Base-by-base conservation (phyloP, 2,113 vertebrate species). In the Furnarius figulus region DNA sequence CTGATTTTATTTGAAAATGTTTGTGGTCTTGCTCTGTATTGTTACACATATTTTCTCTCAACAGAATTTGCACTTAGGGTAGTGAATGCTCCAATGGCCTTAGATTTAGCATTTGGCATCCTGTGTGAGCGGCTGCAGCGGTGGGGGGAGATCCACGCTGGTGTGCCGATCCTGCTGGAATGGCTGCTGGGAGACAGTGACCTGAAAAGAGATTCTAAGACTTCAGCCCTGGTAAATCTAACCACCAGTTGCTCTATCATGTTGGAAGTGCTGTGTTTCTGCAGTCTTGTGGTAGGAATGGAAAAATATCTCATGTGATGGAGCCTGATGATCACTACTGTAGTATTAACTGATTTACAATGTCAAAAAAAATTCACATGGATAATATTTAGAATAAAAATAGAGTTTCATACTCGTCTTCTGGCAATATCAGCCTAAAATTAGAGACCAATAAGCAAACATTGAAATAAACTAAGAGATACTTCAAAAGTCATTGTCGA, bases 161-260 rank as follows among this genome's bases (percentile, higher is more conserved):
- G 98, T 9, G 73, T 98, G 50, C 95, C 92, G 0, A 40, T 98
- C 70, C 96, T 99, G 78, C 96, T 98, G 24, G 97, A 98, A 52
- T 99, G 99, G 99, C 98, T 99, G 90, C 93, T 99, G 96, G 99
- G 98, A 93, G 98, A 98, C 3, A 86, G 96, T 0, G 91, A 98
- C 21, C 61, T 18, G 18, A n/a, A 93, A 21, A 58, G 47, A 21
- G 91, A 52, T 28, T 23, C 42, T 3, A 97, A 98, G 86, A 73
- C 89, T 31, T n/a, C 73, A 20, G 71, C 81, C 22, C 62, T 52
- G 97, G 98, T 98, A 98, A 97, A 89, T 68, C 47, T 49, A 53
- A 77, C 47, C 66, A 50, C 28, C 15, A 40, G 37, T 49, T 77
- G 55, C 53, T 84, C 4, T 31, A 46, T 63, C n/a, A 8, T 31